Evolutionary conservation across 2,113 vertebrate species (phyloP).

Genomic region (Chaetodon trifascialis): DNA sequence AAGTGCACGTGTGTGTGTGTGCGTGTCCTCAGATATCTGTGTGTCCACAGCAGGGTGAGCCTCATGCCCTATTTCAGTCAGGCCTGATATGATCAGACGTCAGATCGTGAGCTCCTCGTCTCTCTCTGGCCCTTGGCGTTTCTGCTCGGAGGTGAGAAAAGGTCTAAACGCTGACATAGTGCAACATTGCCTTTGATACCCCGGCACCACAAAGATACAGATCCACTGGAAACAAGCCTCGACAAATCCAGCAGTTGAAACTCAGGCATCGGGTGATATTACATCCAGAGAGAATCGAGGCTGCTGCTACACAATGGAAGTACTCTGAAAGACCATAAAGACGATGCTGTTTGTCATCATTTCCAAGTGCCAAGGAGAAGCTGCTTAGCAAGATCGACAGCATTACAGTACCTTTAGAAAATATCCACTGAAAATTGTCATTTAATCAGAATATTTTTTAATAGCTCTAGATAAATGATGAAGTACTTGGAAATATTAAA

Average conservation of each 20-base stretch:
- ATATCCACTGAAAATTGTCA: not conserved
- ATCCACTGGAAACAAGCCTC: conserved; percentile 42
- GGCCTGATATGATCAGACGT: conserved; percentile 79
- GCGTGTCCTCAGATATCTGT: conserved; percentile 38
- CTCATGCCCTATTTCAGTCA: conserved; percentile 82
- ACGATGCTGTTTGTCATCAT: not conserved
- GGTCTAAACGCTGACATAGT: conserved; percentile 78
- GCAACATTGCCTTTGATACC: conserved; percentile 64
- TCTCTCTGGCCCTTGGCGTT: conserved; percentile 65
- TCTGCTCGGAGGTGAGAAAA: conserved; percentile 75
- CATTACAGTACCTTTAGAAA: not conserved
- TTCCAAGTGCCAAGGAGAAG: not conserved
- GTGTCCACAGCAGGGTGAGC: conserved; percentile 70
- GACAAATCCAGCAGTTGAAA: conserved; percentile 19
- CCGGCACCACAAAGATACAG: conserved; percentile 50
- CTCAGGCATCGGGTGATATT: conserved; percentile 15
- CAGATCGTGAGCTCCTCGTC: conserved; percentile 64
- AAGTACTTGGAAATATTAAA: not conserved
- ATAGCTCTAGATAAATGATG: not conserved
- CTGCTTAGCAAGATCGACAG: conserved; percentile 13
- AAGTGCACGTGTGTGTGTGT: conserved; percentile 20
- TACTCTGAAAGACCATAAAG: conserved; percentile 7
- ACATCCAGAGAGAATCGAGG: conserved; percentile 8
- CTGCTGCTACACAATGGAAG: conserved; percentile 22
- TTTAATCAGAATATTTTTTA: not conserved